These are phyloP conservation scores for Eumaeus atala DNA, from an alignment of 1,140 invertebrate genomes.

Conservation along the genomic window DNA sequence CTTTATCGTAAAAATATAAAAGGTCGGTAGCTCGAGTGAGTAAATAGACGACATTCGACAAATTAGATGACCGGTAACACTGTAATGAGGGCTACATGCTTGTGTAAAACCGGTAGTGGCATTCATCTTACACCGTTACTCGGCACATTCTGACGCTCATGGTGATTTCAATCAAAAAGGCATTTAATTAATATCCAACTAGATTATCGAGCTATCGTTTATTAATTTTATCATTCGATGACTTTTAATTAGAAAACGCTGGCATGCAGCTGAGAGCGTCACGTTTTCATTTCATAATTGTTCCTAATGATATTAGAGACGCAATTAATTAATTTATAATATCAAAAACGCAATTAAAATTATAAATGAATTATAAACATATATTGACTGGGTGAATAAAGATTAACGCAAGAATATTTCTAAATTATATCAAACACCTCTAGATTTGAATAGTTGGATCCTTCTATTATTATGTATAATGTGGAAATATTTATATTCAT, in stretches of 20 bases:
- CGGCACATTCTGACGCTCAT: constrained; percentile 41
- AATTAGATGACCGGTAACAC: constrained; percentile 38
- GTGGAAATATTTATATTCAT: no score
- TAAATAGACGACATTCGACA: constrained; percentile 43
- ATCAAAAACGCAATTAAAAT: no score
- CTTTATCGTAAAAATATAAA: constrained; percentile 9
- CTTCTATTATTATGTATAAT: no score
- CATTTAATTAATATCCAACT: constrained; percentile 66
- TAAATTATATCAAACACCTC: no score
- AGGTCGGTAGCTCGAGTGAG: constrained; percentile 11
- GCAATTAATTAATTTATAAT: no score
- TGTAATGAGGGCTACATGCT: constrained; percentile 48
- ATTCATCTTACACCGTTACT: constrained; percentile 51
- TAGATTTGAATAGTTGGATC: no score
- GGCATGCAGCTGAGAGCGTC: constrained; percentile 23
- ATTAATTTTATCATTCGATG: constrained; percentile 35
- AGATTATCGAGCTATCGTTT: constrained; percentile 51
- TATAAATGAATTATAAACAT: no score
- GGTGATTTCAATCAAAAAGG: constrained; percentile 55
- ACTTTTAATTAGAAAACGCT: constrained; percentile 36
- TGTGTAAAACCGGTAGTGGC: constrained; percentile 67
- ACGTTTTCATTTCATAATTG: constrained; percentile 31
- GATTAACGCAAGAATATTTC: no score
- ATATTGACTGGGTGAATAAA: no score
- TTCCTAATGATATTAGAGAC: constrained; percentile 24